Evolutionary conservation across 2,888 invertebrate species (phyloP), one percentile per base, ranked within the genome.

Genomic region (Pheosia gnoma): DNA sequence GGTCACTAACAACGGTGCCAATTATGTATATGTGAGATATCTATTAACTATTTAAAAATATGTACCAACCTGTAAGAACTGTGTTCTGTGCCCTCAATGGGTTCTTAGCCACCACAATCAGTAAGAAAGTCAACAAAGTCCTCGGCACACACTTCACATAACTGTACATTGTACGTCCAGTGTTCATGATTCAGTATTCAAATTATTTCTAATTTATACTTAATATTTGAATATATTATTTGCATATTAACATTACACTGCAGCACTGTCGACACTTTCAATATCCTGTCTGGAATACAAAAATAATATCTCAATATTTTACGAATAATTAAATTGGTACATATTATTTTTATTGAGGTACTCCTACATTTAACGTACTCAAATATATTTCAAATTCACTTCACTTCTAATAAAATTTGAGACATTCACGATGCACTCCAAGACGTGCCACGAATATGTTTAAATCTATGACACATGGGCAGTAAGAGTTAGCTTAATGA

Each of bases 401-500:
- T 51, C 51, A 51, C 51, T 47, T 11, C 5, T 47, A 47, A 47
- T 11, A 47, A 47, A 51, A 25, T 51, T 9, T 51, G 3, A 8
- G 13, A 25, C 51, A 51, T 25, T 25, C 51, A 7, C 25, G 51
- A 51, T 51, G 6, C 25, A 51, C 25, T 25, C 25, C 7, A 25
- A 51, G 51, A 51, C 13, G 25, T 8, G 51, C 5, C 51, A 51
- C 51, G 51, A 51, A 25, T 51, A 51, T 7, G 25, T 51, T 25
- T 51, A 51, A 51, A 25, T 3, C 51, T 51, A 25, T 51, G 51
- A 51, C 51, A 51, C 51, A 51, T 25, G 51, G 51, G 10, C 51
- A 13, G 25, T 51, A 51, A 51, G 51, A 51, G 51, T 51, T 5
- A 54, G 53, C 53, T 54, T 54, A 54, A 37, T 54, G 53, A 38